Conservation (phyloP, 1,140 invertebrate species). For the Drosophila eugracilis region DNA sequence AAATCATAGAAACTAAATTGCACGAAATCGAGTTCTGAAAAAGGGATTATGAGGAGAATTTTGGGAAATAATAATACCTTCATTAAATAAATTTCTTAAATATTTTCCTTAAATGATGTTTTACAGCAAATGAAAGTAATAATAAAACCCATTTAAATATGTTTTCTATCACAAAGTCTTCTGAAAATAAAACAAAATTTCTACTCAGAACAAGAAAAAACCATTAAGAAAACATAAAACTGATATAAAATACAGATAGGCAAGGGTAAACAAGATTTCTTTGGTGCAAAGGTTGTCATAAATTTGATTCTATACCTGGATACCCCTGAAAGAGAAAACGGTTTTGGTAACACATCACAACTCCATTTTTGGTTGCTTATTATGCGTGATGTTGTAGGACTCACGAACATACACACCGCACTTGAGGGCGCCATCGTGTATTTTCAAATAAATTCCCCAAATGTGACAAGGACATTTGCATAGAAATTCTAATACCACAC, state of each 20-base stretch:
- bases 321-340: slow-evolving; percentile 22
- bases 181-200: not conserved
- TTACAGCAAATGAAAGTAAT: too few species aligned
- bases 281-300: not conserved
- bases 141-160: too few species aligned
- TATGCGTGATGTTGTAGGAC: slow-evolving; percentile 37
- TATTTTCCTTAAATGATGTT: too few species aligned
- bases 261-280: not conserved
- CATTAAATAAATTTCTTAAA: too few species aligned
- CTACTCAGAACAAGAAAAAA: not conserved
- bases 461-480: slow-evolving; percentile 81
- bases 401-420: slow-evolving; percentile 11
- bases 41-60: too few species aligned
- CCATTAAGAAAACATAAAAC: slow-evolving; percentile 20
- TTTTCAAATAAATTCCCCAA: slow-evolving; percentile 78
- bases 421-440: slow-evolving; percentile 39
- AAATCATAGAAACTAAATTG: slow-evolving; percentile 29
- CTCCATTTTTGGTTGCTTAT: slow-evolving; percentile 61
- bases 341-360: slow-evolving; percentile 30
- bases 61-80: not conserved
- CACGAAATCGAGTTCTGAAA: slow-evolving; percentile 4
- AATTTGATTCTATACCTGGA: slow-evolving; percentile 11
- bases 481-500: slow-evolving; percentile 69
- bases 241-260: slow-evolving; percentile 10
- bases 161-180: too few species aligned